phyloP scores from a whole-genome alignment of 2,888 invertebrate species.

The Trilocha varians region DNA sequence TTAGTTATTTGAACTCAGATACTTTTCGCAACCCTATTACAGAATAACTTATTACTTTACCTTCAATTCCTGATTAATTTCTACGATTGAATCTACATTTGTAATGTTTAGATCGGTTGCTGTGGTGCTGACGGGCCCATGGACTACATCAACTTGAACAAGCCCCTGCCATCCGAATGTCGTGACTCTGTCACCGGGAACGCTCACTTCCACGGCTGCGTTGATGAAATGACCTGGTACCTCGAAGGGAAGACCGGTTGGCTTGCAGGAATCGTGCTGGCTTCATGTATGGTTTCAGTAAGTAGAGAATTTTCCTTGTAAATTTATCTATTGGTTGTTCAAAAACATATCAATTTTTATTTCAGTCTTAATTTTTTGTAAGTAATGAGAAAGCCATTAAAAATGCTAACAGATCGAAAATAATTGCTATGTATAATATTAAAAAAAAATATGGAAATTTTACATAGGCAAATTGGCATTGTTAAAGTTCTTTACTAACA shows the following conservation, averaged over 20 bases:
- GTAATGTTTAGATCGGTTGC: conserved; percentile 81
- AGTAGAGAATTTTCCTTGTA: conserved; percentile 33
- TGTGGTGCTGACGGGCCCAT: conserved; percentile 91
- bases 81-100: neutral
- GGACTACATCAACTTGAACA: conserved; percentile 83
- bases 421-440: too few species aligned
- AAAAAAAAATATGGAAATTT: too few species aligned
- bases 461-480: too few species aligned
- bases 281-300: conserved; percentile 85
- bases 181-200: conserved; percentile 91
- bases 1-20: too few species aligned
- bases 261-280: conserved; percentile 85
- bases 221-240: conserved; percentile 91
- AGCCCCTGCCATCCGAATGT: conserved; percentile 87
- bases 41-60: too few species aligned
- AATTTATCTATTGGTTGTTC: neutral
- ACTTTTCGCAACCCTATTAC: too few species aligned
- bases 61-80: too few species aligned
- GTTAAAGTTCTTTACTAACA: too few species aligned
- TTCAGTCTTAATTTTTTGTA: too few species aligned
- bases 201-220: conserved; percentile 90
- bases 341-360: too few species aligned
- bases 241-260: conserved; percentile 87
- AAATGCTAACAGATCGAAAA: too few species aligned
- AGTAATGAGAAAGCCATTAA: too few species aligned